These are phyloP conservation scores for Coregonus ussuriensis DNA, from an alignment of 2,797 vertebrate genomes.

Conservation along the genomic window DNA sequence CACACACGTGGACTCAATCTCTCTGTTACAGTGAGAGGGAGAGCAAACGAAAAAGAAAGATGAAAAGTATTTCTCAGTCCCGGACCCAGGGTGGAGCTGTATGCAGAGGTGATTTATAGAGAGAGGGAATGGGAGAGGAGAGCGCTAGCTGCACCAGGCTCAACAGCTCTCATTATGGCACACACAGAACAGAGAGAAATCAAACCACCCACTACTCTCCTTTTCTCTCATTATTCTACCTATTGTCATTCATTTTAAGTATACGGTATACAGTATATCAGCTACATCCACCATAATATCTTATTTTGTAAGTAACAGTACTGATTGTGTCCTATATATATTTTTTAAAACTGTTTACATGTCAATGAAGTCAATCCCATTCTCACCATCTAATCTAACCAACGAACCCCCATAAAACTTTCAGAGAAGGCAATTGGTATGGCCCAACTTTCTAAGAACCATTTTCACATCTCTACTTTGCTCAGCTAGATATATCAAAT, in stretches of 20 bases:
- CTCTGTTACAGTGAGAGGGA: neutral
- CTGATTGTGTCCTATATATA: too few relatives aligned
- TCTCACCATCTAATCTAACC: slow-evolving; percentile 33
- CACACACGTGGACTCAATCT: neutral
- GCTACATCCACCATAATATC: too few relatives aligned
- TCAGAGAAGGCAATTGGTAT: neutral
- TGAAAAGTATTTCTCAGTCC: neutral
- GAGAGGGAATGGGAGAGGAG: slow-evolving; percentile 8
- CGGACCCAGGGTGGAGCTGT: too few relatives aligned
- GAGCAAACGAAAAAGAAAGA: too few relatives aligned
- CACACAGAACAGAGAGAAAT: slow-evolving; percentile 40
- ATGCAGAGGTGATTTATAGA: slow-evolving; percentile 64
- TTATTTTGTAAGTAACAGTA: too few relatives aligned
- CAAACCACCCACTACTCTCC: too few relatives aligned
- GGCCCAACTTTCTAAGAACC: neutral
- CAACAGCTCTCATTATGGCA: slow-evolving; percentile 45
- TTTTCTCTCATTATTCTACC: too few relatives aligned
- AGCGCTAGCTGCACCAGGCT: slow-evolving; percentile 17
- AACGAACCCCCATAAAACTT: slow-evolving; percentile 18
- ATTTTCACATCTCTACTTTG: too few relatives aligned
- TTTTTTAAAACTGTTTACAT: too few relatives aligned
- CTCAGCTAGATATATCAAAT: slow-evolving; percentile 39
- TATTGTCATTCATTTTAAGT: neutral
- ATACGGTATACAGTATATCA: too few relatives aligned
- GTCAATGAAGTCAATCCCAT: too few relatives aligned